Conservation (phyloP, 2,113 vertebrate species). For the Falco punctatus region DNA sequence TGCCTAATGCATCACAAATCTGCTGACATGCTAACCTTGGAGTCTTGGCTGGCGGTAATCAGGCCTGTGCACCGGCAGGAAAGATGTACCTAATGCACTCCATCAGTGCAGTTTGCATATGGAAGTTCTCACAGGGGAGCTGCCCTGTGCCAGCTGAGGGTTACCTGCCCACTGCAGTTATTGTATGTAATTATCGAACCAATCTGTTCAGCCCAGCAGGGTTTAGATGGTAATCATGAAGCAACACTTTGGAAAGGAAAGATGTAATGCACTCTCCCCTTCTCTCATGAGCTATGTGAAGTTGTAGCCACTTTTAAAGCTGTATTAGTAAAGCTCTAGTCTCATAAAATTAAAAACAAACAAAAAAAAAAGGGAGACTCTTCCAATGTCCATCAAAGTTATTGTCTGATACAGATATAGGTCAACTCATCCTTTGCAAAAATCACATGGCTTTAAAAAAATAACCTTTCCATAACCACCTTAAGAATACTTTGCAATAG, state of each 20-base stretch:
- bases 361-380: neutral
- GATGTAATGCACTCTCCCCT: constrained; percentile 78
- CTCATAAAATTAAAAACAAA: neutral
- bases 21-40: constrained; percentile 89
- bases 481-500: neutral
- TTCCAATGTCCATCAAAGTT: neutral
- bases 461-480: neutral
- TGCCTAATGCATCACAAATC: constrained; percentile 90
- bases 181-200: constrained; percentile 98
- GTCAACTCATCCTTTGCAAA: neutral
- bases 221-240: constrained; percentile 91
- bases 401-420: neutral
- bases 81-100: constrained; percentile 82
- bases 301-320: constrained; percentile 57
- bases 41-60: constrained; percentile 85
- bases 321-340: constrained; percentile 41
- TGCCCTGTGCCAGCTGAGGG: constrained; percentile 91
- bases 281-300: constrained; percentile 58
- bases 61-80: constrained; percentile 81
- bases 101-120: constrained; percentile 91
- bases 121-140: constrained; percentile 91
- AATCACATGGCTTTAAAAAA: neutral
- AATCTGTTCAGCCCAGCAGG: constrained; percentile 99
- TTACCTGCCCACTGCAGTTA: constrained; percentile 93
- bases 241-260: constrained; percentile 89